Percentiles rank a stretch among this genome's conserved stretches.
These are phyloP conservation scores for Takifugu ocellatus DNA, from an alignment of 2,797 vertebrate genomes.

Conservation along the genomic window DNA sequence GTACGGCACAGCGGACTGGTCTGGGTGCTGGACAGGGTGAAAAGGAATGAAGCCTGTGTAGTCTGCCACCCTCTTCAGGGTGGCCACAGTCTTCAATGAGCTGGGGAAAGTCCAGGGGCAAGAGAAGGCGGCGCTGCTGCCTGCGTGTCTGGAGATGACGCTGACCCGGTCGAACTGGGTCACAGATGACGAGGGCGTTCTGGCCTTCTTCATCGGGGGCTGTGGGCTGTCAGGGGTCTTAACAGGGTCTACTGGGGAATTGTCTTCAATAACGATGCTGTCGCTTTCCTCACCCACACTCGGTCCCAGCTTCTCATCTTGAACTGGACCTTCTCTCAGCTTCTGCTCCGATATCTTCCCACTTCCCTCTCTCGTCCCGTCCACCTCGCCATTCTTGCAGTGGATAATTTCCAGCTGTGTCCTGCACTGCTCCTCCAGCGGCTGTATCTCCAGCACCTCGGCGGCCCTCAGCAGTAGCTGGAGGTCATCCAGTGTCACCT, in stretches of 20 bases:
- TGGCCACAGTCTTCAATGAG: slow-evolving; percentile 60
- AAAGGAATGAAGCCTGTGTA: slow-evolving; percentile 57
- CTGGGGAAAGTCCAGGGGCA: slow-evolving; percentile 47
- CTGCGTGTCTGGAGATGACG: slow-evolving; percentile 45
- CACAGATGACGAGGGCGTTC: slow-evolving; percentile 16
- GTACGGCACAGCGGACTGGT: slow-evolving; percentile 47
- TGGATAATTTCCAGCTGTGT: slow-evolving; percentile 53
- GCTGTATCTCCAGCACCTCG: slow-evolving; percentile 71
- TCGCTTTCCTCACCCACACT: background rate
- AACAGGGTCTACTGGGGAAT: slow-evolving; percentile 9
- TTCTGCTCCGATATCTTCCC: background rate
- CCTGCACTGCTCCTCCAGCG: slow-evolving; percentile 75
- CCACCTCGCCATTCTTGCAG: background rate
- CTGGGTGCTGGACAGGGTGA: slow-evolving; percentile 44
- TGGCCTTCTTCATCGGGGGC: slow-evolving; percentile 40
- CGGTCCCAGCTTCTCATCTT: slow-evolving; percentile 10
- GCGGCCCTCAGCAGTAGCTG: slow-evolving; percentile 73
- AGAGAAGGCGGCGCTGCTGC: slow-evolving; percentile 31
- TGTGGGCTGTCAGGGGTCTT: slow-evolving; percentile 12
- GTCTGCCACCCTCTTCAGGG: slow-evolving; percentile 56
- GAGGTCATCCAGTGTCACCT: slow-evolving; percentile 74
- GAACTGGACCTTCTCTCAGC: background rate
- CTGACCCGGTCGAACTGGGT: slow-evolving; percentile 44
- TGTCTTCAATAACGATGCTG: slow-evolving; percentile 15
- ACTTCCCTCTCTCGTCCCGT: background rate